Conservation (phyloP, 2,797 vertebrate genomes). For the Squalus acanthias region DNA sequence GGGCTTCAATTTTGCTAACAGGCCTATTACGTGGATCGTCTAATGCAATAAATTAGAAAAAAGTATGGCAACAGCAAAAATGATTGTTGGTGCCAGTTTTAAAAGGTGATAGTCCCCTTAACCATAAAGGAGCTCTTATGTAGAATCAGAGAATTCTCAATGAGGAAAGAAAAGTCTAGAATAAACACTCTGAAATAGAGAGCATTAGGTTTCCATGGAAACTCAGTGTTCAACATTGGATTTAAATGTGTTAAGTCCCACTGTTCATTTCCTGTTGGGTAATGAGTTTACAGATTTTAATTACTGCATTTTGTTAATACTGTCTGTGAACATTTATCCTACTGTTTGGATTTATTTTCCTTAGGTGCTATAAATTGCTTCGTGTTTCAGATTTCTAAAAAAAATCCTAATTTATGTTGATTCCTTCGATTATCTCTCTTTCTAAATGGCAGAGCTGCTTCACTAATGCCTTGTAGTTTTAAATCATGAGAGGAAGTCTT, state of each 20-base stretch:
- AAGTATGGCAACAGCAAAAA: not conserved
- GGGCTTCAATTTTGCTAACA: not conserved
- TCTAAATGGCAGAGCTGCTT: not conserved
- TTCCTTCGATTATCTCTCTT: not conserved
- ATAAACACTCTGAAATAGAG: not conserved
- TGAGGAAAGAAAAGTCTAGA: not conserved
- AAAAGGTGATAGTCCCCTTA: not conserved
- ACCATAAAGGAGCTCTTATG: not conserved
- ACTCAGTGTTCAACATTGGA: not conserved
- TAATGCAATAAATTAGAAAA: not conserved
- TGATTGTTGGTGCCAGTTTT: not conserved
- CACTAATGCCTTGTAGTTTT: not conserved
- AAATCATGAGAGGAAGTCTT: not conserved
- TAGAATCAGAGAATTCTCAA: not conserved
- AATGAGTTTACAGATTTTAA: not conserved
- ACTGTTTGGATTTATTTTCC: not conserved
- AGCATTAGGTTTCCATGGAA: conserved; percentile 13
- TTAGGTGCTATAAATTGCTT: not conserved
- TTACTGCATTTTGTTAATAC: not conserved
- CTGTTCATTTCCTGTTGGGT: not conserved
- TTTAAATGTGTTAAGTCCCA: not conserved
- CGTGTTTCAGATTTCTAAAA: not conserved
- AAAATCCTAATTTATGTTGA: no score
- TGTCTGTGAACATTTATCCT: not conserved
- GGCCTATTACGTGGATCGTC: not conserved